These are phyloP conservation scores for Tachina grossa DNA, from an alignment of 2,888 invertebrate species.

Conservation along the genomic window DNA sequence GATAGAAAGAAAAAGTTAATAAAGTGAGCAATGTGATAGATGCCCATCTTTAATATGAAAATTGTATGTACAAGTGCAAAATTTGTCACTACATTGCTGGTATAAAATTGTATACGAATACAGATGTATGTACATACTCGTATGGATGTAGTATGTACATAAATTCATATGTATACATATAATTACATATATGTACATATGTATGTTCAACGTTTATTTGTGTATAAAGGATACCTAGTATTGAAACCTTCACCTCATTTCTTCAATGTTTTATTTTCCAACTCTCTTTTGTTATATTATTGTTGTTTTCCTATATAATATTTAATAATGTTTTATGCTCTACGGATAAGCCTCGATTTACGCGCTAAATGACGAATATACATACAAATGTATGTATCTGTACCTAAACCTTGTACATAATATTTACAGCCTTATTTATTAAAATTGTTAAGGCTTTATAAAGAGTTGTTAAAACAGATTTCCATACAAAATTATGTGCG, in stretches of 20 bases:
- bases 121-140: not conserved
- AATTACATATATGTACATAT: slow-evolving; percentile 1
- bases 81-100: slow-evolving; percentile 23
- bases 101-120: not conserved
- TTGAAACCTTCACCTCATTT: slow-evolving; percentile 71
- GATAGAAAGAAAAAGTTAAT: too few relatives aligned
- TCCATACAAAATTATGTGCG: too few relatives aligned
- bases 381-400: too few relatives aligned
- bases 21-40: too few relatives aligned
- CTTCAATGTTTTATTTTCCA: slow-evolving; percentile 53
- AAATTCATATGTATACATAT: not conserved
- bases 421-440: too few relatives aligned
- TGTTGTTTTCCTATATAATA: slow-evolving; percentile 25
- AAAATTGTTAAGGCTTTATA: too few relatives aligned
- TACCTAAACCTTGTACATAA: too few relatives aligned
- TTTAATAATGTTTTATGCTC: not conserved
- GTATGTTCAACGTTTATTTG: not conserved
- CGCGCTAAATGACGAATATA: not conserved
- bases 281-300: slow-evolving; percentile 45
- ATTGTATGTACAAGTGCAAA: not conserved
- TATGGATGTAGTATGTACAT: not conserved
- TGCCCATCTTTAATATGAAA: too few relatives aligned
- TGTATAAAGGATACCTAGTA: slow-evolving; percentile 56
- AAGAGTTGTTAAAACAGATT: too few relatives aligned
- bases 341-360: not conserved